Base-by-base conservation (phyloP, 2,113 vertebrate species). In the Pelvicachromis taeniatus region DNA sequence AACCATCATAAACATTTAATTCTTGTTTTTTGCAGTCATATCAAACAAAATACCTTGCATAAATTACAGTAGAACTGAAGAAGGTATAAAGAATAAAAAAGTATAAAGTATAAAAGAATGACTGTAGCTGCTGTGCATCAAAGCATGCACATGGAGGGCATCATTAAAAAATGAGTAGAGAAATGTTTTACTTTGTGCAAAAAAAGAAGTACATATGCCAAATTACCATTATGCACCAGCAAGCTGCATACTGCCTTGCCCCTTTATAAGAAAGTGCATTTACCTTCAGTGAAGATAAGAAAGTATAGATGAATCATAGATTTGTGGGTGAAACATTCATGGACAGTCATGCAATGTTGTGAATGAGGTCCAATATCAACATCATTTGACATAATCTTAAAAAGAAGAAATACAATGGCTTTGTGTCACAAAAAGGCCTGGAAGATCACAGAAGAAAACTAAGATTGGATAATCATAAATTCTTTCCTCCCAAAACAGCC, bases 81-180 rank as follows among this genome's bases (percentile, higher is more conserved):
- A 63, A 38, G 11, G 59, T 65, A 65, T 38, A 65, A 63, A n/a
- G 10, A 63, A 38, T 63, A 63, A 7, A 63, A 17, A 63, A 63
- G 31, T 63, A 29, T 73, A 48, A 48, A n/a, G n/a, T n/a, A n/a
- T n/a, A n/a, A n/a, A n/a, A 73, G 21, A 45, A 40, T 26, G 17
- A 7, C 33, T 63, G 33, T 8, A 73, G 40, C 5, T 73, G 65
- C 21, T 5, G 6, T 50, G 23, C 23, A 50, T 10, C 6, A 3
- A 48, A 50, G 40, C 42, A 73, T 73, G 31, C 68, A 73, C 42
- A 19, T 50, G 23, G 9, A 7, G 21, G 14, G 14, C 14, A 2
- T 70, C 17, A 0, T 73, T 48, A 26, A 19, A 26, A 7, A 73
- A 48, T 73, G 40, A 23, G 14, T 23, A 73, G 23, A 29, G 9